A percentile compares a stretch with the other conserved stretches of the same genome.
Conservation (phyloP, 2,113 vertebrate genomes). For the Pelusios castaneus region DNA sequence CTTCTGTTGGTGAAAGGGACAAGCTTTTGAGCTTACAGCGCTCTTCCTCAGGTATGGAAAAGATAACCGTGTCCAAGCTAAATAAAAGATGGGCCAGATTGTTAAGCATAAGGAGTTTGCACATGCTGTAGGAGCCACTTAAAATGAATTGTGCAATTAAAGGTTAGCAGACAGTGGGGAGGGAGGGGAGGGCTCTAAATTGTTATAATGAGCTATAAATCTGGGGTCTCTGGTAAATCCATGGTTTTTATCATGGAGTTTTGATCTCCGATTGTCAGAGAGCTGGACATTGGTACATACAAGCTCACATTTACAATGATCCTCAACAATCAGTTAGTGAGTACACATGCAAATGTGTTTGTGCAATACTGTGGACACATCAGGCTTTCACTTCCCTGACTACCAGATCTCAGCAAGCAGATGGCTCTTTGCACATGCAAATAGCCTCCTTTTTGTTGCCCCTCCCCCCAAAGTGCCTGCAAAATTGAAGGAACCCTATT, state of each 20-base stretch:
- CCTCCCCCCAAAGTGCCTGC: not conserved
- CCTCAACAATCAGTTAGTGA: not conserved
- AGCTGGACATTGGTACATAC: not conserved
- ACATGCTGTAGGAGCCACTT: not conserved
- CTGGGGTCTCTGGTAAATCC: not conserved
- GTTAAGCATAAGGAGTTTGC: not conserved
- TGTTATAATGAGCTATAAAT: not conserved
- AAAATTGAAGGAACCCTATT: not conserved
- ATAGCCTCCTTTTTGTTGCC: not conserved
- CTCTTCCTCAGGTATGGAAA: not conserved
- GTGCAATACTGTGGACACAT: not conserved
- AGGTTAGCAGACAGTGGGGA: not conserved
- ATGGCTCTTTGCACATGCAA: not conserved
- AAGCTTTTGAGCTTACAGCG: not conserved
- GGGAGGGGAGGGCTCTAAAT: too few species aligned
- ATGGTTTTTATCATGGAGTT: not conserved
- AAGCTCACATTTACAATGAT: not conserved
- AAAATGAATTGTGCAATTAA: not conserved
- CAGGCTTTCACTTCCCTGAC: not conserved
- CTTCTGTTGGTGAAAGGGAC: not conserved
- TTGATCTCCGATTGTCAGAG: too few species aligned
- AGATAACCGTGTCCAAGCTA: not conserved
- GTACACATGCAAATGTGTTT: not conserved
- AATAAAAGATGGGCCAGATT: not conserved
- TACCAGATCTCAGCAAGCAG: conserved; percentile 25